A percentile compares a stretch with the other conserved stretches of the same genome.
These are phyloP conservation scores for Molothrus ater DNA, from an alignment of 2,797 vertebrate genomes.

Conservation along the genomic window DNA sequence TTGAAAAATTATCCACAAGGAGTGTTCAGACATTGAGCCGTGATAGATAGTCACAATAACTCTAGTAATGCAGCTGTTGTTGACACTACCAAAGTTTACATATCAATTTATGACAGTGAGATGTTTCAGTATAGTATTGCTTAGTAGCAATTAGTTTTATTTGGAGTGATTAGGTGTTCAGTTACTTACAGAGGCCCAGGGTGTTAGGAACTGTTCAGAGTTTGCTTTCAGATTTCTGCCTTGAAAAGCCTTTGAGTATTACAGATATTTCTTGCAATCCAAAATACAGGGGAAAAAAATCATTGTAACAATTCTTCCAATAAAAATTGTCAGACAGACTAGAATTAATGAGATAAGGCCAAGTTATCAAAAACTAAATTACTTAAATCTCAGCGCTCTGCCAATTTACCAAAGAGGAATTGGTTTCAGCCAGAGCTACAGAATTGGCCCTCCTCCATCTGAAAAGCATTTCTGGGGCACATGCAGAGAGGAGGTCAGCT, in stretches of 20 bases:
- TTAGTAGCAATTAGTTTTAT: conserved; percentile 34
- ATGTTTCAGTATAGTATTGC: conserved; percentile 28
- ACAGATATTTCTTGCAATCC: neutral
- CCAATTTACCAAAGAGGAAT: neutral
- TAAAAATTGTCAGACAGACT: neutral
- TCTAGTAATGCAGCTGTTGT: conserved; percentile 59
- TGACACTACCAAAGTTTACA: conserved; percentile 55
- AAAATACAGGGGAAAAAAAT: neutral
- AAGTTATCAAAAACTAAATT: neutral
- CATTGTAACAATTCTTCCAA: neutral
- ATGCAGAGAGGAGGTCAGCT: neutral
- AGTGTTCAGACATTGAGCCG: neutral
- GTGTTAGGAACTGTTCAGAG: neutral
- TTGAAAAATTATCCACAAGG: conserved; percentile 19
- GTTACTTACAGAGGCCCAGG: neutral
- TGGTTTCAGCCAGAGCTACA: neutral
- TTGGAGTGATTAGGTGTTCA: conserved; percentile 1
- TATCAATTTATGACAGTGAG: conserved; percentile 38
- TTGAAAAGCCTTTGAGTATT: neutral
- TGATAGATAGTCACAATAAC: conserved; percentile 12
- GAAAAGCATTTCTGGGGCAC: neutral
- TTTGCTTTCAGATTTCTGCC: neutral
- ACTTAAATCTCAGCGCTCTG: neutral
- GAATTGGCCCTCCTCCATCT: accelerated
- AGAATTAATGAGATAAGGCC: neutral